Evolutionary conservation across 2,888 invertebrate species (phyloP), one percentile per base, ranked within the genome.

Genomic region (Chelonus formosanus): DNA sequence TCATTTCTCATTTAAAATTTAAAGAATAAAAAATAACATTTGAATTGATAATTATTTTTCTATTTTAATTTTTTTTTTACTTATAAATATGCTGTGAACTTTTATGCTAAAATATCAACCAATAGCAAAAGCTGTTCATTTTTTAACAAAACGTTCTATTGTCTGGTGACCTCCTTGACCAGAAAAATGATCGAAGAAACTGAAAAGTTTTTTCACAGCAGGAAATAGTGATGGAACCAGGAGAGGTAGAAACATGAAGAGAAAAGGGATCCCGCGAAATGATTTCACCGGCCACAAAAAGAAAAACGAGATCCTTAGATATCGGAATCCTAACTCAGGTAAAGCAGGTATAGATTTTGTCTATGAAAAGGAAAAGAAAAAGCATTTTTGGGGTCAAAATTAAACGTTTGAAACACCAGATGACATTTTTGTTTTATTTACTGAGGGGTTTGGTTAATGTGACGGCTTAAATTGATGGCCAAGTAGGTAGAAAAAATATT

Each of bases 231-330:
- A 32, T 20, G 32, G 31, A 34, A 57, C 8, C 20, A n/a, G 10
- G 36, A 34, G 34, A 8, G n/a, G 35, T 32, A 54, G 56, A 31
- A 31, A 55, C n/a, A 53, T n/a, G 53, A 40, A 43, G 43, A 53
- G 58, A 57, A 59, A 62, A 55, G 56, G 62, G 58, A 54, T 68
- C 70, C 70, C 69, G 68, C 68, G 68, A 71, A 71, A 74, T 73
- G 50, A 73, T 74, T 69, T 65, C 60, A 61, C 63, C 58, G 67
- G 71, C 74, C 74, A 67, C 74, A 74, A 70, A 71, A 74, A 69
- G 69, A 61, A 59, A 64, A 60, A 58, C 45, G n/a, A 59, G 43
- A 54, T 5, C 31, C 10, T 6, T 3, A 48, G 48, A 20, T 20
- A 48, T 44, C 34, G 10, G 48, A 52, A 61, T 47, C 6, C 8